phyloP scores from a whole-genome alignment of 2,888 invertebrate genomes.

The Pammene aurita region DNA sequence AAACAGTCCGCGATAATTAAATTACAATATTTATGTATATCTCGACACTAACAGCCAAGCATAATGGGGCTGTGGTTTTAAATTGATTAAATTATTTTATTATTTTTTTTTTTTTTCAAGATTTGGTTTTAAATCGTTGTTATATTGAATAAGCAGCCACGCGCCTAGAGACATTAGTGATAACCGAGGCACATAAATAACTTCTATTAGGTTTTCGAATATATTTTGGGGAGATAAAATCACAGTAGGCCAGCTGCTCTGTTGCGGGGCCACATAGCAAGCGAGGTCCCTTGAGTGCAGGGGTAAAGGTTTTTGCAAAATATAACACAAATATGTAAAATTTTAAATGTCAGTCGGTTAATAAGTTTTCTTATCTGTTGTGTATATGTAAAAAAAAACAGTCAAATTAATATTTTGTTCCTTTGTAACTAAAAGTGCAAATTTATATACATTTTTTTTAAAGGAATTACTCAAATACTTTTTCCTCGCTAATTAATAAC shows the following conservation, averaged over 20 bases:
- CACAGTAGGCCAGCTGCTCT: slow-evolving; percentile 39
- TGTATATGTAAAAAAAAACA: no score
- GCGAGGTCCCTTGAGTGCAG: neutral
- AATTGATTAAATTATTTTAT: slow-evolving; percentile 34
- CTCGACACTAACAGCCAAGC: slow-evolving; percentile 20
- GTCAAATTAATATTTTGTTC: no score
- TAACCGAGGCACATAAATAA: slow-evolving; percentile 71
- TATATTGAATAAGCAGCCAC: slow-evolving; percentile 66
- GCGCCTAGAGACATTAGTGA: slow-evolving; percentile 67
- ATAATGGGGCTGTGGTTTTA: slow-evolving; percentile 36
- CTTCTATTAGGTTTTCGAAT: slow-evolving; percentile 68
- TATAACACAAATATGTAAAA: neutral
- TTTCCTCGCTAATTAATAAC: no score
- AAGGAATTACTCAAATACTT: no score
- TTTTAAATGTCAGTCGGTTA: neutral
- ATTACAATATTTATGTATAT: slow-evolving; percentile 34
- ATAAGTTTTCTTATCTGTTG: no score
- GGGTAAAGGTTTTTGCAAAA: neutral
- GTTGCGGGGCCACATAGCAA: neutral
- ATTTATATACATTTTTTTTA: no score
- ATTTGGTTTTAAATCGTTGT: slow-evolving; percentile 52
- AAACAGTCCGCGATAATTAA: slow-evolving; percentile 19
- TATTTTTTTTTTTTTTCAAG: slow-evolving; percentile 22
- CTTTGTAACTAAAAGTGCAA: no score
- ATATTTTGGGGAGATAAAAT: slow-evolving; percentile 51